Evolutionary conservation across 2,113 vertebrate genomes (phyloP).

Genomic region (Taurulus bubalis): DNA sequence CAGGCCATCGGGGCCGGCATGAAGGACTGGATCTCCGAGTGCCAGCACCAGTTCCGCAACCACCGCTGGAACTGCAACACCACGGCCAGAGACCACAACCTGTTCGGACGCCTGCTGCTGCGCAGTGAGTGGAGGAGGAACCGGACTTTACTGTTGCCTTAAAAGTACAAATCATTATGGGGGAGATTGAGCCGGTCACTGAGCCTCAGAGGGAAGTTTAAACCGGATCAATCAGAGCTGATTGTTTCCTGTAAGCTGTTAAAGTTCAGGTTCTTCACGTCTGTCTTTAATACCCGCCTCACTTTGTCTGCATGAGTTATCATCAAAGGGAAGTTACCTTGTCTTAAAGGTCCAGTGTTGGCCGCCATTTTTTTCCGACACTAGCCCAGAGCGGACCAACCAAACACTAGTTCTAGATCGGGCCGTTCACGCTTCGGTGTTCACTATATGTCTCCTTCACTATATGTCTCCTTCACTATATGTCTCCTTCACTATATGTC

Average conservation of each 20-base stretch:
- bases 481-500: too few species aligned
- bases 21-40: slow-evolving; percentile 92
- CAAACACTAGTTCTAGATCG: too few species aligned
- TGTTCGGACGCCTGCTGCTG: slow-evolving; percentile 90
- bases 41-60: slow-evolving; percentile 95
- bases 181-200: background rate
- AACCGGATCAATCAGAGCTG: background rate
- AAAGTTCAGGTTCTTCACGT: background rate
- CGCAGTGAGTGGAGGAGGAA: slow-evolving; percentile 87
- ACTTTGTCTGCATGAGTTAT: background rate
- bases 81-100: slow-evolving; percentile 88
- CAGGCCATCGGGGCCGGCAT: slow-evolving; percentile 91
- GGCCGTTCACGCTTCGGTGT: too few species aligned
- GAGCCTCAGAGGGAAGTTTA: background rate
- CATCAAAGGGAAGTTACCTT: background rate
- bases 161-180: background rate
- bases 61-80: slow-evolving; percentile 97
- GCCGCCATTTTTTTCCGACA: too few species aligned
- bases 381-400: too few species aligned
- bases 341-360: background rate
- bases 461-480: too few species aligned
- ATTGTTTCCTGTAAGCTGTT: background rate
- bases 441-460: too few species aligned
- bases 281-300: too few species aligned
- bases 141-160: background rate